These are phyloP conservation scores for Pygmarrhopalites habei DNA, from an alignment of 1,140 invertebrate genomes.

Conservation along the genomic window DNA sequence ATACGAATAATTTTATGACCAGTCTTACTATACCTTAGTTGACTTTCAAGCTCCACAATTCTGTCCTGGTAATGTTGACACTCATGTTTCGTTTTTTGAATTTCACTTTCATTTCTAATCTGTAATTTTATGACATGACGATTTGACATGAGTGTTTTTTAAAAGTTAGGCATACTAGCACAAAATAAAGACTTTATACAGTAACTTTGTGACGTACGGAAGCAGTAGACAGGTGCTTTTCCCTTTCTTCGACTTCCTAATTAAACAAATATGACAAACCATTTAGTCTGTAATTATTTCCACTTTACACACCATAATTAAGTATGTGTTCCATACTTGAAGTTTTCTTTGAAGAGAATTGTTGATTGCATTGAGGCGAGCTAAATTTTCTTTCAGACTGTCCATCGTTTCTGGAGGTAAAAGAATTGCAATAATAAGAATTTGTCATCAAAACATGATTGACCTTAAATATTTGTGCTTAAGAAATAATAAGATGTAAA, in stretches of 20 bases:
- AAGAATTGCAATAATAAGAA: no score
- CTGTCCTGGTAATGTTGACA: slow-evolving; percentile 64
- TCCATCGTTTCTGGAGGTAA: no score
- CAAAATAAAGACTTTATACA: no score
- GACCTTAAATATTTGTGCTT: no score
- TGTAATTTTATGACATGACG: no score
- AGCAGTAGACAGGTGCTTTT: slow-evolving; percentile 55
- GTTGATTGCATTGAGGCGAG: slow-evolving; percentile 68
- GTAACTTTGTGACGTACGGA: no score
- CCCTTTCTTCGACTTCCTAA: slow-evolving; percentile 64
- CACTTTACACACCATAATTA: slow-evolving; percentile 2
- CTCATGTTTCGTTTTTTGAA: slow-evolving; percentile 65
- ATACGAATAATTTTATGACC: no score
- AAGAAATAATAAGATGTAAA: no score
- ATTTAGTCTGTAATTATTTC: not conserved
- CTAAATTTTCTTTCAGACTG: slow-evolving; percentile 66
- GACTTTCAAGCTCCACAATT: slow-evolving; percentile 64
- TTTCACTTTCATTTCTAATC: slow-evolving; percentile 59
- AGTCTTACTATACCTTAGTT: slow-evolving; percentile 45
- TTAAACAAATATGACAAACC: slow-evolving; percentile 19
- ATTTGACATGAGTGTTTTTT: no score
- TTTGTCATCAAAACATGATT: no score
- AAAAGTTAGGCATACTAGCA: no score
- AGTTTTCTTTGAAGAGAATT: slow-evolving; percentile 67
- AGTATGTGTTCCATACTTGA: slow-evolving; percentile 49